Base-by-base conservation (phyloP, 2,888 invertebrate genomes). In the Mythimna vitellina region DNA sequence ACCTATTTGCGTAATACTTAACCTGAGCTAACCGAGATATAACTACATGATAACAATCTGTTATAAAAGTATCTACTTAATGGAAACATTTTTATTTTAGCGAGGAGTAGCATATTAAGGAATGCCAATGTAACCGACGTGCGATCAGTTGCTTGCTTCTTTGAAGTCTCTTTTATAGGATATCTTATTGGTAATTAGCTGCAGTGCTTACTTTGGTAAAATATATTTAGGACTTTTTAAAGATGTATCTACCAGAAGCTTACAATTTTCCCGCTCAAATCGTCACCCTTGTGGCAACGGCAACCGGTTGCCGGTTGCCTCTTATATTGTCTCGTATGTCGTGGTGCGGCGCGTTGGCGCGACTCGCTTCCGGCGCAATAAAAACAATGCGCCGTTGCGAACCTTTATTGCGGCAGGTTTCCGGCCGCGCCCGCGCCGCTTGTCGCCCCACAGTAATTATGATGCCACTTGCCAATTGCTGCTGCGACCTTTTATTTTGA, bases 351-450 rank as follows among this genome's bases (percentile, higher is more conserved):
- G 82, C 68, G 81, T 73, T 88, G 89, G 88, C 89, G 88, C 89
- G 87, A 86, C 85, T 77, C 79, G 74, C 82, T 88, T 89, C 89
- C 89, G 89, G 83, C 64, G 83, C 72, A 84, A 86, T 84, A 87
- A 88, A 88, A 88, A 88, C 88, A 89, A 88, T 85, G 86, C 86
- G 73, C 83, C 86, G 82, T 85, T 78, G 86, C 82, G 88, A 87
- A 86, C 88, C 88, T 88, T 89, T 87, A 89, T 84, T 84, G 88
- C 88, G 79, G 62, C 82, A 86, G 87, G 86, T 82, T 89, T 86
- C 86, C 87, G 87, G 78, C 42, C 63, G 84, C 77, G 76, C 70
- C 79, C 79, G 82, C 82, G 85, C 76, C 75, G 73, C 84, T 81
- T 78, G 80, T 82, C 81, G 73, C 76, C 73, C 68, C 82, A 72